Conservation (phyloP, 2,113 vertebrate species). For the Loxodonta africana region DNA sequence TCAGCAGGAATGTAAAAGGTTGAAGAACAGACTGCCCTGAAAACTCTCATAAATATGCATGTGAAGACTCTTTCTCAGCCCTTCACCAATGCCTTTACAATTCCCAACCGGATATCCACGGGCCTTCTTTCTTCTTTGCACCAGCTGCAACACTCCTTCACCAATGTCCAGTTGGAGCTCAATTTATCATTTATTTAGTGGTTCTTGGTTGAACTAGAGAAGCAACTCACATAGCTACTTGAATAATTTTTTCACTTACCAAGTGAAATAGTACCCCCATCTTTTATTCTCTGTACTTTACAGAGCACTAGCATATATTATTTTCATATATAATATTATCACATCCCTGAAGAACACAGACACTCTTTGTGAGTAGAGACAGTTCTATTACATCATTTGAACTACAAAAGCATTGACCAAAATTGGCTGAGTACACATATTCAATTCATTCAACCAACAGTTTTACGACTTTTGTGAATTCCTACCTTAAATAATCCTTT, state of each 20-base stretch:
- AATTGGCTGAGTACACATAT: not conserved
- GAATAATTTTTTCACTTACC: not conserved
- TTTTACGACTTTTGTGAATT: not conserved
- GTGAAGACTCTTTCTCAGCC: not conserved
- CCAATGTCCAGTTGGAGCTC: not conserved
- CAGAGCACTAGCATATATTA: not conserved
- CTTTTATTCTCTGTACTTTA: not conserved
- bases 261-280: not conserved
- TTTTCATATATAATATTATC: not conserved
- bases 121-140: not conserved
- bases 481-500: conserved; percentile 12
- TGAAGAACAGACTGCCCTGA: not conserved
- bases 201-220: not conserved
- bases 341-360: not conserved
- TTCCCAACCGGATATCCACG: not conserved
- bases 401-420: not conserved
- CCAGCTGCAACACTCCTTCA: not conserved
- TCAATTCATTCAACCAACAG: not conserved
- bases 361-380: not conserved
- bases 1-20: not conserved
- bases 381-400: not conserved
- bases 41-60: not conserved
- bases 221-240: not conserved
- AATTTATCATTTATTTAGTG: not conserved
- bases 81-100: not conserved